These are phyloP conservation scores for Lithobius niger DNA, from an alignment of 1,140 invertebrate genomes.

Conservation along the genomic window DNA sequence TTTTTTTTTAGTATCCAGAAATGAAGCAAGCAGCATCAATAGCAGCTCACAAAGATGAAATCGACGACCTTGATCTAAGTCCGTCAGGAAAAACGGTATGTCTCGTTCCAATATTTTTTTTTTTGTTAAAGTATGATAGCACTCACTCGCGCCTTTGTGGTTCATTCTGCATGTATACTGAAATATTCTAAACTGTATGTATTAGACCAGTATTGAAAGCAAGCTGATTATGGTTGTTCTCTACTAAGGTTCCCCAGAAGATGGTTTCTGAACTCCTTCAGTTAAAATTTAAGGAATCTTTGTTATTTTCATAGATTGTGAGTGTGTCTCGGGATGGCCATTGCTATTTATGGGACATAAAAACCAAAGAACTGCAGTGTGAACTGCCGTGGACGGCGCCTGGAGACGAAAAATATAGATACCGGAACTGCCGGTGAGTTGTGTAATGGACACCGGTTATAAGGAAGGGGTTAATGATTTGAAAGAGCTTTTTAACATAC, in stretches of 20 bases:
- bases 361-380: constrained; percentile 44
- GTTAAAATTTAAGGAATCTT: too few species aligned
- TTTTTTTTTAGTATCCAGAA: constrained; percentile 47
- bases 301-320: constrained; percentile 43
- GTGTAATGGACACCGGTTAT: constrained; percentile 17
- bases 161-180: too few species aligned
- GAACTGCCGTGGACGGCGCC: constrained; percentile 57
- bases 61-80: constrained; percentile 85
- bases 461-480: too few species aligned
- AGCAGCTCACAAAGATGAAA: constrained; percentile 59
- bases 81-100: constrained; percentile 49
- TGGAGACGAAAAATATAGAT: constrained; percentile 60
- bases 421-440: constrained; percentile 60
- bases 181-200: too few species aligned
- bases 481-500: too few species aligned
- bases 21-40: constrained; percentile 52
- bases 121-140: background rate
- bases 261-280: constrained; percentile 13
- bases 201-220: too few species aligned
- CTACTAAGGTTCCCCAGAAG: constrained; percentile 6
- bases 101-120: constrained; percentile 5
- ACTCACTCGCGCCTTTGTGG: too few species aligned
- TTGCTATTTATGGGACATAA: constrained; percentile 61
- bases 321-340: constrained; percentile 78
- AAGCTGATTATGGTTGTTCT: background rate